Base-by-base conservation (phyloP, 2,888 invertebrate species). In the Ypsolopha sequella region DNA sequence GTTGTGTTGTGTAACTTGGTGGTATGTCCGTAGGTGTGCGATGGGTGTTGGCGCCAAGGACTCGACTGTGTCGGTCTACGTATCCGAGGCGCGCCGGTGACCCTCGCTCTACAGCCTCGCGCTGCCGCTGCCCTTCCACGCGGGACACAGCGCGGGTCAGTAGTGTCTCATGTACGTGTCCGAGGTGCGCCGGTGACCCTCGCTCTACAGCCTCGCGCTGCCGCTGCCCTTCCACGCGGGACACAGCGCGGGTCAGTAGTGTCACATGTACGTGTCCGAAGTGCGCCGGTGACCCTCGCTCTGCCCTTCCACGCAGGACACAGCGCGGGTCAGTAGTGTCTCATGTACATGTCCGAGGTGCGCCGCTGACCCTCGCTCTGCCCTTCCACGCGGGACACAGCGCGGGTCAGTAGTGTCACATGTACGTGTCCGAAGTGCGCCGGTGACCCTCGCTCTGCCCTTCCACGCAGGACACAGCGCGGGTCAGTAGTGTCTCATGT, bases 41-140 rank as follows among this genome's bases (percentile, higher is more conserved):
- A 80, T 98, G 68, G 96, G 95, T 56, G 94, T 95, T 59, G 97
- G 97, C 57, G 93, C 94, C 56, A 91, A 92, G 64, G 97, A 97
- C 82, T 92, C 92, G 61, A 91, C 92, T 57, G 91, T 97, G 62
- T 93, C 93, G 58, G 93, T 97, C 62, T 97, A 95, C 80, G 89
- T 89, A 65, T 72, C 90, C 52, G 92, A 92, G 71, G 79, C 89
- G 65, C 89, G 91, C 56, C 90, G 92, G 90, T 92, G 91, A 91
- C 91, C 88, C 74, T 82, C 87, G 67, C 80, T 85, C 60, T 81
- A 70, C 70, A 65, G 71, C 65, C 71, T 70, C 53, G 64, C 78
- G 64, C 73, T 72, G 65, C 73, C 77, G 61, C 69, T 70, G 64
- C 55, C 59, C 36, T 66, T 62, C 63, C 55, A 57, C 50, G 24